These are phyloP conservation scores for Solea solea DNA, from an alignment of 2,113 vertebrate species.

Conservation along the genomic window DNA sequence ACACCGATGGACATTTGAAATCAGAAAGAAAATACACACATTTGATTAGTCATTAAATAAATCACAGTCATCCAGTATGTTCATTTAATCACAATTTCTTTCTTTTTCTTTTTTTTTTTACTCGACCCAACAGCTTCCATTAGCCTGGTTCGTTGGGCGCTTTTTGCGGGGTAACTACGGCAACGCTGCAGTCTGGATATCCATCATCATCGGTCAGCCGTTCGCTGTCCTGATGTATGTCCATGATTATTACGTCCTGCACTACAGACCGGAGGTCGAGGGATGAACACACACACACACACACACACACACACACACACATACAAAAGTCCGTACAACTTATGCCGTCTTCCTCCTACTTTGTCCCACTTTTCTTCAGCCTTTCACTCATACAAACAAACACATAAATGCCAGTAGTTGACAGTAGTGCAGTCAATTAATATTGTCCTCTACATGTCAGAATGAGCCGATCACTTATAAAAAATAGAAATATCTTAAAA, in stretches of 20 bases:
- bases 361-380: background rate
- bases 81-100: background rate
- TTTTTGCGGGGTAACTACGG: constrained; percentile 90
- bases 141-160: constrained; percentile 88
- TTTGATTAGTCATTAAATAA: constrained; percentile 6
- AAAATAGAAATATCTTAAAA: constrained; percentile 5
- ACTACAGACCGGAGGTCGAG: constrained; percentile 73
- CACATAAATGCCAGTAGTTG: background rate
- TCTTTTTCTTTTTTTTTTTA: constrained; percentile 7
- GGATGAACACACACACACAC: constrained; percentile 13
- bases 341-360: background rate
- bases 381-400: background rate
- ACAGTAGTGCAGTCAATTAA: constrained; percentile 1
- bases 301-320: background rate
- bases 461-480: constrained; percentile 2
- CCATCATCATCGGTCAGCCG: constrained; percentile 92
- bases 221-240: constrained; percentile 94
- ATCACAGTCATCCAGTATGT: constrained; percentile 6
- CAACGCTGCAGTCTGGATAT: constrained; percentile 92
- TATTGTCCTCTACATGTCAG: background rate
- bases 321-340: constrained; percentile 3
- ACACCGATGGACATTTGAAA: background rate
- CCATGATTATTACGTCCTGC: constrained; percentile 92
- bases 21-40: background rate
- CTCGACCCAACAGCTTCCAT: constrained; percentile 81